Percentiles rank a stretch among this genome's conserved stretches.
Conservation (phyloP, 1,140 invertebrate species). For the Chironomus striatipennis region DNA sequence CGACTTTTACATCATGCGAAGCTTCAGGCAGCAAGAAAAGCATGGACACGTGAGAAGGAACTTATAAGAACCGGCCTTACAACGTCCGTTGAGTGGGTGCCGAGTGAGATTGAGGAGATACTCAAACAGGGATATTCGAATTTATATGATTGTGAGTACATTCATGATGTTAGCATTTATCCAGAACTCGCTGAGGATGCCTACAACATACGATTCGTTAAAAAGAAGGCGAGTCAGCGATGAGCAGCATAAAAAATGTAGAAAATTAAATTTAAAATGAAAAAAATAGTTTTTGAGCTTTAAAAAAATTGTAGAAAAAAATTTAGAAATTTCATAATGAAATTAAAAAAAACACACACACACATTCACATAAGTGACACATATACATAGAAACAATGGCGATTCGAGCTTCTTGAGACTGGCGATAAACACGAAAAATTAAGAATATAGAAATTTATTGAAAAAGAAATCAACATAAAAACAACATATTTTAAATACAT, state of each 20-base stretch:
- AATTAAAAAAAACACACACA: not conserved
- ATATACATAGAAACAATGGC: slow-evolving; percentile 5
- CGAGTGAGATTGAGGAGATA: slow-evolving; percentile 77
- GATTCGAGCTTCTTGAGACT: slow-evolving; percentile 27
- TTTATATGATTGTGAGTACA: slow-evolving; percentile 83
- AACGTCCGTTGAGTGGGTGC: slow-evolving; percentile 63
- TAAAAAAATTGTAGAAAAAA: slow-evolving; percentile 20
- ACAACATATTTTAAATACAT: too few species aligned
- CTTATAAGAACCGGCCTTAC: slow-evolving; percentile 65
- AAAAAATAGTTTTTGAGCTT: slow-evolving; percentile 18
- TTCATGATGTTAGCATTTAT: slow-evolving; percentile 79
- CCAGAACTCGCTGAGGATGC: slow-evolving; percentile 92
- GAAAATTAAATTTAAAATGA: slow-evolving; percentile 16
- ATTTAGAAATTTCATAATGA: not conserved
- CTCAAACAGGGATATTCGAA: slow-evolving; percentile 70
- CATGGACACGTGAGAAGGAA: slow-evolving; percentile 86
- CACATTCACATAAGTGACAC: not conserved
- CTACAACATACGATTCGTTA: slow-evolving; percentile 83
- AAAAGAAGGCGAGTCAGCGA: slow-evolving; percentile 57
- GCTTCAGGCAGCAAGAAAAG: slow-evolving; percentile 72
- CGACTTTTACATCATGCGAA: slow-evolving; percentile 82
- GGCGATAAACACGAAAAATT: slow-evolving; percentile 24
- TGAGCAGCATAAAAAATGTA: slow-evolving; percentile 30
- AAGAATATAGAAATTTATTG: slow-evolving; percentile 17
- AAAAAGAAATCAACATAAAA: not conserved